phyloP scores from a whole-genome alignment of 1,140 invertebrate species.

The Samia ricini region DNA sequence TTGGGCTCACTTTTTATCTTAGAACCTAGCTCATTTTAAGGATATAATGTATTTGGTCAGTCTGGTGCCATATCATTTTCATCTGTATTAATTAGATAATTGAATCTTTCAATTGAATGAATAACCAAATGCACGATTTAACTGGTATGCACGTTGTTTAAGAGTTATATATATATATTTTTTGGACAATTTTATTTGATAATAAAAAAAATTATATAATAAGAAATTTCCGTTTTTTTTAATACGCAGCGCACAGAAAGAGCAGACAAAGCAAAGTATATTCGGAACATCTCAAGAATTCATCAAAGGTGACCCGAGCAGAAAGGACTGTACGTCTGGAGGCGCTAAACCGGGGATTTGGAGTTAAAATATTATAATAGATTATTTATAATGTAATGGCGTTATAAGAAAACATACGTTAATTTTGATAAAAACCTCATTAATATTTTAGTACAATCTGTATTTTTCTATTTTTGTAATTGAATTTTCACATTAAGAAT shows the following conservation, averaged over 20 bases:
- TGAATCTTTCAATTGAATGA: not conserved
- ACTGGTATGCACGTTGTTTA: not conserved
- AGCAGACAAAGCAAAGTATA: conserved; percentile 32
- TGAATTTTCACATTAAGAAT: no score
- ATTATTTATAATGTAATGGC: conserved; percentile 18
- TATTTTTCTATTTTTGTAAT: no score
- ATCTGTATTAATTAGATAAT: not conserved
- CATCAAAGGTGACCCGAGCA: conserved; percentile 18
- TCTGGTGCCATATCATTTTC: not conserved
- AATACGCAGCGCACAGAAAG: conserved; percentile 45
- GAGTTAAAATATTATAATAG: conserved; percentile 34
- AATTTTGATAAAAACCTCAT: not conserved
- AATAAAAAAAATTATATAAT: not conserved
- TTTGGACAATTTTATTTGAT: not conserved
- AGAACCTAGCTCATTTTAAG: no score
- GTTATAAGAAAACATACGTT: conserved; percentile 15
- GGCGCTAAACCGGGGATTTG: conserved; percentile 43
- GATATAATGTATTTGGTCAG: no score
- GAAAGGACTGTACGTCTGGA: conserved; percentile 39
- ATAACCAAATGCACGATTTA: not conserved
- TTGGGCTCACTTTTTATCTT: no score
- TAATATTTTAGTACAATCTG: not conserved
- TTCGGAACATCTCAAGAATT: conserved; percentile 27
- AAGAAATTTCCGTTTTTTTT: conserved; percentile 14
- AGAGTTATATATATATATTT: no score